Evolutionary conservation across 2,888 invertebrate genomes (phyloP).

Genomic region (Nomada fabriciana): DNA sequence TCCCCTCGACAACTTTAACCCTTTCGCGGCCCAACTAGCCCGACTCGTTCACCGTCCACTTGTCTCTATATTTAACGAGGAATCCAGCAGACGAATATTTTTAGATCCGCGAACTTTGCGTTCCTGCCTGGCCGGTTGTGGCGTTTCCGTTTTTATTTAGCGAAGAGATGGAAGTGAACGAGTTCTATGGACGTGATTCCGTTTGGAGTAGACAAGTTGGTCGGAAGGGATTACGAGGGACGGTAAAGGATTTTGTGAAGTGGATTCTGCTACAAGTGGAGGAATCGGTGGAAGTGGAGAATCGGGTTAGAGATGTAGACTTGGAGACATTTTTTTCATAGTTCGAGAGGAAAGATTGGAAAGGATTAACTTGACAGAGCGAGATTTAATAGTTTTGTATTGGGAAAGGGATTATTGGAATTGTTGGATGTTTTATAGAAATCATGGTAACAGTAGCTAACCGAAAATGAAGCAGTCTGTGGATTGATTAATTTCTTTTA

Average conservation of each 20-base stretch:
- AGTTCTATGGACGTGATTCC: background rate
- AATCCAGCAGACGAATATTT: constrained; percentile 7
- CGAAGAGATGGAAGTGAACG: background rate
- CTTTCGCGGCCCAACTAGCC: constrained; percentile 4
- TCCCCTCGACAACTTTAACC: constrained; percentile 29
- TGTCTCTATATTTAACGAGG: constrained; percentile 39
- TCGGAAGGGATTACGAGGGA: background rate
- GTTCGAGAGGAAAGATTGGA: too few relatives aligned
- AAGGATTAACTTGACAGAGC: too few relatives aligned
- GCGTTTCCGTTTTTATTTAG: background rate
- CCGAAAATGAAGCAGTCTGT: too few relatives aligned
- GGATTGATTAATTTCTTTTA: too few relatives aligned
- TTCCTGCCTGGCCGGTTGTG: background rate
- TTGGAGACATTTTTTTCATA: too few relatives aligned
- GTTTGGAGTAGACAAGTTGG: background rate
- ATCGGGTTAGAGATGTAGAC: background rate
- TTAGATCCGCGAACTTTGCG: background rate
- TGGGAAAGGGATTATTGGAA: too few relatives aligned
- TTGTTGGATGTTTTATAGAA: too few relatives aligned
- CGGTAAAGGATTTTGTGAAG: background rate
- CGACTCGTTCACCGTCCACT: constrained; percentile 23
- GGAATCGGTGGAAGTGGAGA: background rate
- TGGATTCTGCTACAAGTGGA: background rate
- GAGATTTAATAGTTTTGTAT: too few relatives aligned
- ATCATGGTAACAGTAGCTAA: too few relatives aligned